phyloP scores from a whole-genome alignment of 2,113 vertebrate genomes.

The Mus spicilegus region DNA sequence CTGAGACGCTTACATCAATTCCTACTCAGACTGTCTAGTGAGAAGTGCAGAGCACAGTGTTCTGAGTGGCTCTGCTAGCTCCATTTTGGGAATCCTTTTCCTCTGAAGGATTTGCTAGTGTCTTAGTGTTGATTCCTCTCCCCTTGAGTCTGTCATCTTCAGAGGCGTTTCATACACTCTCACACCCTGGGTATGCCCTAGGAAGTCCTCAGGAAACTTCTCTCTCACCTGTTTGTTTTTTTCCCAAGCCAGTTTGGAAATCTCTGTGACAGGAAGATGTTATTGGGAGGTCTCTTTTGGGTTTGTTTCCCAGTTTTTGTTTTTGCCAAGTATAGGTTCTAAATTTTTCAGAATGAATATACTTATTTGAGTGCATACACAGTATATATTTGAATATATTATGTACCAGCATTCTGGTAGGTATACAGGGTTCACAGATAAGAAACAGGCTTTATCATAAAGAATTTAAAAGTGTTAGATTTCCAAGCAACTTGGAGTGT shows the following conservation, averaged over 20 bases:
- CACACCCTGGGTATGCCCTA: not conserved
- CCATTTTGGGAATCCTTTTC: not conserved
- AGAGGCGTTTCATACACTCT: not conserved
- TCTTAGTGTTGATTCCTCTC: not conserved
- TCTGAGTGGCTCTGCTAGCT: not conserved
- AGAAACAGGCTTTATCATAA: not conserved
- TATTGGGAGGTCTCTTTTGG: not conserved
- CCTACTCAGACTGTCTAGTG: not conserved
- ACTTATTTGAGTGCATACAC: not conserved
- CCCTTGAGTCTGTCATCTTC: not conserved
- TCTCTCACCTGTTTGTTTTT: not conserved
- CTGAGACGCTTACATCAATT: not conserved
- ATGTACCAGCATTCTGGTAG: not conserved
- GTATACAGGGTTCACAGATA: not conserved
- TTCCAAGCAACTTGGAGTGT: not conserved
- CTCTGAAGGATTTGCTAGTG: slow-evolving; percentile 17
- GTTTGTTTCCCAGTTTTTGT: not conserved
- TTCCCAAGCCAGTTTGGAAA: not conserved
- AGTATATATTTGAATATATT: slow-evolving; percentile 20
- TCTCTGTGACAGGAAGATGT: not conserved
- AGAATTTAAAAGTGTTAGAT: not conserved
- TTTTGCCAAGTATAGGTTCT: not conserved
- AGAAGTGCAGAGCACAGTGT: slow-evolving; percentile 3
- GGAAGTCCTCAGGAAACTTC: not conserved
- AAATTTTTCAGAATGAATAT: slow-evolving; percentile 13